Evolutionary conservation across 2,888 invertebrate species (phyloP), one percentile per base, ranked within the genome.

Genomic region (Drosophila hawaiiensis): DNA sequence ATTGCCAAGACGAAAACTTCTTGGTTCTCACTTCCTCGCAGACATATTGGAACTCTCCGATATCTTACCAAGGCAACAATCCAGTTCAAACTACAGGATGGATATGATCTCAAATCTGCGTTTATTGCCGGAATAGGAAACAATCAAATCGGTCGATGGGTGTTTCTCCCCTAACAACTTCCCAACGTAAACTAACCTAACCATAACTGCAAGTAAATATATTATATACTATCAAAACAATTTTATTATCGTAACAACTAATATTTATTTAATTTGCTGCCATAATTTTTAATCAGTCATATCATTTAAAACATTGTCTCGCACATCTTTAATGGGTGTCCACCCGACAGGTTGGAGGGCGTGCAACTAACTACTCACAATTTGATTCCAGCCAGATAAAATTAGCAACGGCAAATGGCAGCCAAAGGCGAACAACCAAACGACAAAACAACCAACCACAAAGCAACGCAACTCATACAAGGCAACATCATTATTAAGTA

Each of bases 401-500:
- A 89, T 80, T 84, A 75, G 73, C 80, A 82, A 77, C 53, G 60
- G 73, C 75, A 89, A 84, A 68, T 77, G 65, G 53, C 66, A 73
- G 73, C 81, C 69, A 80, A 70, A 72, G 81, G 83, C 88, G 73
- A 80, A 74, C 73, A 83, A 66, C 79, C 54, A 70, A 70, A 73
- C 68, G 50, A 49, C 43, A 56, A 61, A 68, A 68, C 72, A 68
- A 60, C 60, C 69, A 77, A 84, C 84, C 89, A 76, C 89, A 72
- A 60, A 62, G 72, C 78, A 49, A 76, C 39, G 67, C 67, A 68
- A 49, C 50, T 43, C 39, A 47, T 37, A 64, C 65, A 63, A 65
- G 78, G 72, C 76, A 86, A 84, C 91, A 91, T 78, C 90, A 90
- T 89, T 89, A 90, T 90, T 91, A 86, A 89, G 90, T 89, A 91